Conservation (phyloP, 2,113 vertebrate species). For the Diglossa brunneiventris region DNA sequence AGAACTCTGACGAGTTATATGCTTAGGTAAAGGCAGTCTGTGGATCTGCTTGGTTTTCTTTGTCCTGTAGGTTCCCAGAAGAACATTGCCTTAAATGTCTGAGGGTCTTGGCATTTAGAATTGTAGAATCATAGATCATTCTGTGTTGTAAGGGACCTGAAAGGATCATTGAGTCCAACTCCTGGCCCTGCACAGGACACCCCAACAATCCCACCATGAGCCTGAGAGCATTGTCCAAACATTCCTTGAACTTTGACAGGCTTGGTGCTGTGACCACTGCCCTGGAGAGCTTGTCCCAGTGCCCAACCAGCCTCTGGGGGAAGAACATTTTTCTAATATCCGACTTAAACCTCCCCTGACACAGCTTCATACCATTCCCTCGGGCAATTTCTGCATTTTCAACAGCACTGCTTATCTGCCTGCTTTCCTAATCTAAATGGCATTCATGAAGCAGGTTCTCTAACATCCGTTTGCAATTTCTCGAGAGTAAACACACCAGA, state of each 20-base stretch:
- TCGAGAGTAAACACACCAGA: not conserved
- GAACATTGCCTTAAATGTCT: not conserved
- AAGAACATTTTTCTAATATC: not conserved
- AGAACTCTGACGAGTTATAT: not conserved
- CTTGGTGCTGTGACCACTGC: not conserved
- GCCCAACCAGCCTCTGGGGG: not conserved
- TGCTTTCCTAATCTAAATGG: not conserved
- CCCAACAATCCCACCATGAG: not conserved
- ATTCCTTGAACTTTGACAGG: not conserved
- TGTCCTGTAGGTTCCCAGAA: not conserved
- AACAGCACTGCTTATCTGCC: not conserved
- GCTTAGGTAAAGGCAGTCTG: not conserved
- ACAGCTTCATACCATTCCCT: not conserved
- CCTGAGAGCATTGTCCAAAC: not conserved
- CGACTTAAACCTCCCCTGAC: not conserved
- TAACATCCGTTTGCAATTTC: not conserved
- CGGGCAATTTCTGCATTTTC: not conserved
- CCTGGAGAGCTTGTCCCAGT: not conserved
- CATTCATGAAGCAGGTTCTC: not conserved
- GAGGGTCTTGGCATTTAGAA: not conserved
- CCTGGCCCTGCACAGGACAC: not conserved
- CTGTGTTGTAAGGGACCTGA: not conserved
- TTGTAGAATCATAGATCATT: not conserved
- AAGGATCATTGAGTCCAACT: not conserved
- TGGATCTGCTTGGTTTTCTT: not conserved